A percentile compares a stretch with the other conserved stretches of the same genome.
phyloP scores from a whole-genome alignment of 2,888 invertebrate genomes.

The Tetrapedia diversipes region DNA sequence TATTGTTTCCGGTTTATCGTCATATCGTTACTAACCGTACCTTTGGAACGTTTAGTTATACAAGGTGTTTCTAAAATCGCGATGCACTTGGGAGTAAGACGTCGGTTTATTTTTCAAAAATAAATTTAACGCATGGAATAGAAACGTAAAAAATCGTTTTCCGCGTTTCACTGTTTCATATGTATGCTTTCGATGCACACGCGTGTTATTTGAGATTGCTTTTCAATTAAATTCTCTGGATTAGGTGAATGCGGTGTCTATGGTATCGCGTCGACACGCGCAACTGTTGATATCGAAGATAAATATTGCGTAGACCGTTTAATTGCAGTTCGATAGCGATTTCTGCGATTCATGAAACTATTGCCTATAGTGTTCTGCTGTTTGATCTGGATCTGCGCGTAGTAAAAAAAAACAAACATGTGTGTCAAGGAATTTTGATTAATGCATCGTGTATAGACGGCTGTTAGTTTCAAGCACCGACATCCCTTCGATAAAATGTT shows the following conservation, averaged over 20 bases:
- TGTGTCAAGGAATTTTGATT: conserved; percentile 1
- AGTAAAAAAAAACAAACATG: background rate
- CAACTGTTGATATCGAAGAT: conserved; percentile 1
- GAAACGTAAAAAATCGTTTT: too few relatives aligned
- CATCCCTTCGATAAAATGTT: background rate
- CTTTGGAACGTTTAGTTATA: too few relatives aligned
- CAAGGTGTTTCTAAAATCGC: background rate
- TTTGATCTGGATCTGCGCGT: background rate
- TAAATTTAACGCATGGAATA: too few relatives aligned
- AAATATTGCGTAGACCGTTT: conserved; percentile 4
- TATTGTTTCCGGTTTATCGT: conserved; percentile 28
- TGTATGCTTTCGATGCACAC: background rate
- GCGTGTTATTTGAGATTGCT: background rate
- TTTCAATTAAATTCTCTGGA: conserved; percentile 16
- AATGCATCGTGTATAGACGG: too few relatives aligned
- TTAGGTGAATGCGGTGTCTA: background rate
- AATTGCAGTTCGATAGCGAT: conserved; percentile 28
- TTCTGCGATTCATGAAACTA: background rate
- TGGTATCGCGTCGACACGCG: conserved; percentile 11
- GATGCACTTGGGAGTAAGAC: too few relatives aligned
- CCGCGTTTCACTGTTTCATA: too few relatives aligned
- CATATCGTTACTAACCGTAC: too few relatives aligned
- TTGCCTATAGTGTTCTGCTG: background rate
- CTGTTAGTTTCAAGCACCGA: background rate
- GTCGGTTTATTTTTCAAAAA: too few relatives aligned